These are phyloP conservation scores for Brevimyrus niger DNA, from an alignment of 2,113 vertebrate species.

Conservation along the genomic window DNA sequence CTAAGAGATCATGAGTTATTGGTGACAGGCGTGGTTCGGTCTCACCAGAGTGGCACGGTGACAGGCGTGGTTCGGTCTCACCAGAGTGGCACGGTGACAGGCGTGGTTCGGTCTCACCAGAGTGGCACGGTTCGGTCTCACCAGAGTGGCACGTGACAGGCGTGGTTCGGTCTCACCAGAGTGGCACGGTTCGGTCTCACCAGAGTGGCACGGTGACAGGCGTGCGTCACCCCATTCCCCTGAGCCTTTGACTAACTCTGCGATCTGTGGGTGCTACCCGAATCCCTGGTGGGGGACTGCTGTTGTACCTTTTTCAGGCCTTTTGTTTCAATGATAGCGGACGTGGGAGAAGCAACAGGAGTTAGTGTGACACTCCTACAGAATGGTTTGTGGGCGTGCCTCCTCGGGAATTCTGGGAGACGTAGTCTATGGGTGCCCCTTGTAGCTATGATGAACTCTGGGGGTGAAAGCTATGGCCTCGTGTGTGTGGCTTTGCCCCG, in stretches of 20 bases:
- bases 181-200: too few species aligned
- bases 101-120: too few species aligned
- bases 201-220: background rate
- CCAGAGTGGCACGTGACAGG: background rate
- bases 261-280: background rate
- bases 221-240: background rate
- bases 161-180: too few species aligned
- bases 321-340: background rate
- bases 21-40: too few species aligned
- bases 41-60: too few species aligned
- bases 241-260: background rate
- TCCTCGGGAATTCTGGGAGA: background rate
- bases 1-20: background rate
- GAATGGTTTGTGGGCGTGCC: background rate
- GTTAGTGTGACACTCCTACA: background rate
- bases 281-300: background rate
- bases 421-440: background rate
- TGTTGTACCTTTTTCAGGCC: background rate
- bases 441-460: background rate
- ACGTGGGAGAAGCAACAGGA: background rate
- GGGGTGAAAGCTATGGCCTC: background rate
- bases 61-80: background rate
- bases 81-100: background rate
- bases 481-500: background rate
- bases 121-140: background rate